phyloP scores from a whole-genome alignment of 2,888 invertebrate species.

The Antheraea assamensis region DNA sequence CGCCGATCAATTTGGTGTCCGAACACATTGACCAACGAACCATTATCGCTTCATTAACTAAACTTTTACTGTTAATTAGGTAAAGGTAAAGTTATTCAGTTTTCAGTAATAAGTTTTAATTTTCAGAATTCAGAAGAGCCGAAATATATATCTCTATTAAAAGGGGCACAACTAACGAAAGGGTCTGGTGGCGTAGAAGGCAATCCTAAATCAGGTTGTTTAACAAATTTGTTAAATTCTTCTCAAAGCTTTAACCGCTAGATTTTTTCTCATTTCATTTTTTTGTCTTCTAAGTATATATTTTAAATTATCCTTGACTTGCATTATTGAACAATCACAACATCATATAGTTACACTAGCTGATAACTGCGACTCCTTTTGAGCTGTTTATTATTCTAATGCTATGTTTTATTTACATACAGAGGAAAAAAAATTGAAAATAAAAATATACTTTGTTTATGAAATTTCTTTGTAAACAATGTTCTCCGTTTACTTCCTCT shows the following conservation, averaged over 20 bases:
- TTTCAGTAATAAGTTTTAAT: background rate
- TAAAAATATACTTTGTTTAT: no score
- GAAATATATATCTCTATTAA: constrained; percentile 82
- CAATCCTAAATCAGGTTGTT: constrained; percentile 48
- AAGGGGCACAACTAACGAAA: constrained; percentile 78
- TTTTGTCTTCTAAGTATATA: background rate
- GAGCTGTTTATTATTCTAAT: no score
- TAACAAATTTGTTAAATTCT: background rate
- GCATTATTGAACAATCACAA: background rate
- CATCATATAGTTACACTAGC: background rate
- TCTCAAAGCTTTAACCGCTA: no score
- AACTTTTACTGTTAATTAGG: no score
- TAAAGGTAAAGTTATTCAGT: no score
- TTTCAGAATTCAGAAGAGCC: constrained; percentile 81
- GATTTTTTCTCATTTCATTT: background rate
- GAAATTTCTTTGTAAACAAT: no score
- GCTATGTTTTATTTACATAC: no score
- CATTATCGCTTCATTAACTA: background rate
- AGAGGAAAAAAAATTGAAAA: no score
- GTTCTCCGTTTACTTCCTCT: no score
- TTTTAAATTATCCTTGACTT: background rate
- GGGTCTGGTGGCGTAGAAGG: constrained; percentile 67
- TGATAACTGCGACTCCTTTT: no score
- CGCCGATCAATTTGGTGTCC: no score
- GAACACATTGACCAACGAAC: background rate